Percentiles rank a stretch among this genome's conserved stretches.
Conservation (phyloP, 2,888 invertebrate species). For the Stictocephala bisonia region DNA sequence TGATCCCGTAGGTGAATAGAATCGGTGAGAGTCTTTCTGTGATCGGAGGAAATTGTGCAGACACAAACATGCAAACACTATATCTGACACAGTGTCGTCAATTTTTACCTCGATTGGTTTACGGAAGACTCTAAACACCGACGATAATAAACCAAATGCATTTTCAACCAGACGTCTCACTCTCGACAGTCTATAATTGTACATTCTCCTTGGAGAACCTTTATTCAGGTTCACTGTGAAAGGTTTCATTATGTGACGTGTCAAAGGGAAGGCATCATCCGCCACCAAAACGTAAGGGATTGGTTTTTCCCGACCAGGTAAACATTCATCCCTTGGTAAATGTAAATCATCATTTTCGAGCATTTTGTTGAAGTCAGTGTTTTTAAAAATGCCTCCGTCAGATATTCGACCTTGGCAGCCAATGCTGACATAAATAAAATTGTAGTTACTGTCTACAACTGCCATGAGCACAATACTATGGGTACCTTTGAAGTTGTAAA, state of each 20-base stretch:
- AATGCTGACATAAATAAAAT: constrained; percentile 55
- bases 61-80: constrained; percentile 40
- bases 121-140: constrained; percentile 32
- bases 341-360: background rate
- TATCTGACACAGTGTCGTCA: constrained; percentile 36
- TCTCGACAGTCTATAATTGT: constrained; percentile 34
- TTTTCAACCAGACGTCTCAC: constrained; percentile 42
- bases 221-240: constrained; percentile 33
- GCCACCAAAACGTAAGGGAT: constrained; percentile 48
- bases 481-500: constrained; percentile 24
- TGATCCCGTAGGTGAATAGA: constrained; percentile 33
- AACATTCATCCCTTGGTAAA: background rate
- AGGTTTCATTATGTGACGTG: constrained; percentile 49
- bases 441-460: constrained; percentile 57
- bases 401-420: constrained; percentile 54
- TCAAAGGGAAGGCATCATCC: constrained; percentile 51
- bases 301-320: constrained; percentile 10
- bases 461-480: constrained; percentile 54
- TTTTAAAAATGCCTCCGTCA: constrained; percentile 19
- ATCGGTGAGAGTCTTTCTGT: constrained; percentile 28
- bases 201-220: constrained; percentile 32
- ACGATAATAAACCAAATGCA: constrained; percentile 43
- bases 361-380: background rate
- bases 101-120: constrained; percentile 46
- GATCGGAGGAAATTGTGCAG: constrained; percentile 43